Evolutionary conservation across 2,113 vertebrate species (phyloP), one percentile per base, ranked within the genome.

Genomic region (Triplophysa tibetana): DNA sequence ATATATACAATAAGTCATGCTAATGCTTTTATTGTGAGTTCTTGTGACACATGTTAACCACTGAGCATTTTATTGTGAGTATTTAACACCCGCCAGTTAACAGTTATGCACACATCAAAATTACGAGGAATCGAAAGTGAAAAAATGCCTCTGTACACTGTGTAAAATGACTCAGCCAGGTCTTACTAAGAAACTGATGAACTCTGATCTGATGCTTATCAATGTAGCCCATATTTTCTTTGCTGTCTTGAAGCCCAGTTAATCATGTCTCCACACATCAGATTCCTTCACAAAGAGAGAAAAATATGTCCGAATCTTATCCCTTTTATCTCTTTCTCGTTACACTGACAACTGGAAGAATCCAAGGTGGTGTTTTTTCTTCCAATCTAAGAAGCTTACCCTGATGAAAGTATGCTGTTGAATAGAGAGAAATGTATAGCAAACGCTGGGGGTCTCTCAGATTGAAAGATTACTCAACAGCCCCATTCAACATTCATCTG

Each of bases 401-500:
- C 8, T 29, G 56, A 17, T 23, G 26, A 67, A 17, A 77, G 73
- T 48, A 33, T 23, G 54, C 12, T 26, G 45, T 77, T 56, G 45
- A 64, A 64, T 64, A 54, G 38, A 7, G 23, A 65, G 48, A 38
- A 48, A 68, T 68, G 29, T 83, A 52, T 24, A 70, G 43, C 50
- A 76, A 70, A 54, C 24, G 19, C 60, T 56, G n/a, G 56, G 38
- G 23, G 5, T 21, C 19, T 73, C 61, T 67, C 41, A 62, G 33
- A 45, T 29, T 14, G 58, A 61, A 52, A 29, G n/a, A 45, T 10
- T 16, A 33, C 61, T 63, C 29, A 19, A 45, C 13, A 33, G 19
- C 21, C 50, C 56, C 45, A 45, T 70, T 48, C 45, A 43, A 43
- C 62, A 75, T 33, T 68, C 81, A 81, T 83, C 74, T 83, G 78